Evolutionary conservation across 2,797 vertebrate genomes (phyloP), one percentile per base, ranked within the genome.

Genomic region (Syndactyla subalaris): DNA sequence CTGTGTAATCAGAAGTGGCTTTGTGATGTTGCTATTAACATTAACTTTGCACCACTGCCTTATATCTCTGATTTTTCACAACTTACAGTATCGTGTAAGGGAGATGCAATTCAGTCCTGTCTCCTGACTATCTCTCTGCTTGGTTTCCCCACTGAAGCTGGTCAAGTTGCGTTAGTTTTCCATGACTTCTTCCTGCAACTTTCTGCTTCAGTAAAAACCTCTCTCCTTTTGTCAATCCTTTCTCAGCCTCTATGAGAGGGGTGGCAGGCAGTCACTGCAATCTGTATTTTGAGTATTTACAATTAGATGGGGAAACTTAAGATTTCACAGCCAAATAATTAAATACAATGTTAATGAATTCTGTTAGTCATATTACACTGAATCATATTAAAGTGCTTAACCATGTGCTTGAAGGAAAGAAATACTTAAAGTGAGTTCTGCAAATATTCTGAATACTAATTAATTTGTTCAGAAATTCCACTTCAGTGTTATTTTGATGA

Each of bases 361-460:
- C 91, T 89, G 77, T 91, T 96, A 95, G 87, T 92, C 92, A 85
- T 91, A 93, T 97, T 96, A 91, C 96, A 97, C 95, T 96, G 95
- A 92, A 97, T 94, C 95, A 93, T 96, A 96, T 96, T 97, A 97
- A 96, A 97, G 67, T 71, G 45, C 57, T 93, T 86, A 96, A 81
- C 93, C 96, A 97, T 96, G 95, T 95, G 93, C 87, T 97, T 91
- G 72, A 95, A 96, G 96, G 93, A 97, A 93, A 96, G 88, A 97
- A 97, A 97, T 96, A 97, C 97, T 97, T 97, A 95, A 97, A 97
- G 74, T 79, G 93, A 96, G 80, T 96, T 96, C 90, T 92, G 85
- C 90, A 97, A 97, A 96, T 97, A 95, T 96, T 77, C 93, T 73
- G 96, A 96, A 97, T 97, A 92, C 93, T 95, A 97, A 96, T 96